These are phyloP conservation scores for Sciurus niger DNA, from an alignment of 2,113 vertebrate genomes.

Conservation along the genomic window DNA sequence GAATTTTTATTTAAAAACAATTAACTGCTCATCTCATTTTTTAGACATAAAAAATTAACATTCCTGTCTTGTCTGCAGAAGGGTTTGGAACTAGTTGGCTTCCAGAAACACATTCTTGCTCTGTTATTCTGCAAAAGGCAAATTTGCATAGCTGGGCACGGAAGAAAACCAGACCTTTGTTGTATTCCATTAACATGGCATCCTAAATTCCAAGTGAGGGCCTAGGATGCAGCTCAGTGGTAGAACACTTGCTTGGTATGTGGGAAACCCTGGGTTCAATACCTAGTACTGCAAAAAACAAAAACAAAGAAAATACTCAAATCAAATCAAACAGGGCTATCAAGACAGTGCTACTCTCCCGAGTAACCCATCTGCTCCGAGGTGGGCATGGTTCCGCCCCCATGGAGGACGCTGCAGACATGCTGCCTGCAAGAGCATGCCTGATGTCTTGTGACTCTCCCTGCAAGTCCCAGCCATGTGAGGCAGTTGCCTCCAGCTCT, in stretches of 20 bases:
- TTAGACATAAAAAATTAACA: neutral
- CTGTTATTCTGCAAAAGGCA: neutral
- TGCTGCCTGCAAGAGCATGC: neutral
- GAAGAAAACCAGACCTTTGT: neutral
- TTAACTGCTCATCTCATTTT: neutral
- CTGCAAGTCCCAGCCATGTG: neutral
- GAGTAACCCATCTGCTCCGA: accelerated
- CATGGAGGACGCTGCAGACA: neutral
- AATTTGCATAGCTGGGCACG: neutral
- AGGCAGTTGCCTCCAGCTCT: neutral
- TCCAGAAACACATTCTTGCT: neutral
- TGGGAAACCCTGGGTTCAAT: no score
- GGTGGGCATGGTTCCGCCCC: neutral
- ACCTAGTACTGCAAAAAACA: no score
- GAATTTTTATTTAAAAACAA: neutral
- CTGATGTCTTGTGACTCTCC: neutral
- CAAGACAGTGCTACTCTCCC: accelerated
- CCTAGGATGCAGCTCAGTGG: no score
- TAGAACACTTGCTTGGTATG: no score
- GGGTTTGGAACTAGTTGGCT: neutral
- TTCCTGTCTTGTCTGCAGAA: neutral
- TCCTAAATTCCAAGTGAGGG: neutral
- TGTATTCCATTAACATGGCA: neutral
- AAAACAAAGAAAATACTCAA: no score
- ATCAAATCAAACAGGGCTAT: no score